Conservation (phyloP, 2,113 vertebrate species). For the Platycercus adscitus region DNA sequence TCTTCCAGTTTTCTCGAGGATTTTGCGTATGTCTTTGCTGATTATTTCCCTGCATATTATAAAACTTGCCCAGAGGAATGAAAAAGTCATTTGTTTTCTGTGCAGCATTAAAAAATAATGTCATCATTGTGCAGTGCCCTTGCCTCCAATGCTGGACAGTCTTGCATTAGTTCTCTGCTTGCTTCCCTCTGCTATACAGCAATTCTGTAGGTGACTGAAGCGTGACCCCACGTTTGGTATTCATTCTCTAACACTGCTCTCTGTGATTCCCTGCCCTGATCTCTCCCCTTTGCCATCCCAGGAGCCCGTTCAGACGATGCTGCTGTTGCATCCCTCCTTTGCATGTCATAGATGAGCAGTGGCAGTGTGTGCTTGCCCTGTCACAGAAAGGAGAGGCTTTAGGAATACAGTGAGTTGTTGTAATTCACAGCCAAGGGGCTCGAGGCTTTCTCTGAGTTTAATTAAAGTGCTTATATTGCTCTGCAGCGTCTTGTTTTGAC, state of each 20-base stretch:
- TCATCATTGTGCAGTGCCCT: not conserved
- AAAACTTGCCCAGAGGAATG: constrained; percentile 25
- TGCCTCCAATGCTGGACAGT: not conserved
- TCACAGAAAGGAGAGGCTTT: not conserved
- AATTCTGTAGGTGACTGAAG: not conserved
- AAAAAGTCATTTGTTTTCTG: constrained; percentile 41
- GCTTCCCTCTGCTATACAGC: not conserved
- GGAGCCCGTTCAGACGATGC: not conserved
- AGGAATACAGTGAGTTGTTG: not conserved
- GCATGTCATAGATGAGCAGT: not conserved
- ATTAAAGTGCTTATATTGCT: not conserved
- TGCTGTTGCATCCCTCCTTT: not conserved
- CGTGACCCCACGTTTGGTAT: not conserved
- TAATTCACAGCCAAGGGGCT: not conserved
- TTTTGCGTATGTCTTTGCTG: not conserved
- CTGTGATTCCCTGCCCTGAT: not conserved
- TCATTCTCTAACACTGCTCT: not conserved
- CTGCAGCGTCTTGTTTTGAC: not conserved
- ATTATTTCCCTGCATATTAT: not conserved
- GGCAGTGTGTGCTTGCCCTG: not conserved
- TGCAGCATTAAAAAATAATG: not conserved
- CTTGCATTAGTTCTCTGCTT: constrained; percentile 51
- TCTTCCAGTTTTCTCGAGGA: not conserved
- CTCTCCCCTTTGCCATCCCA: not conserved
- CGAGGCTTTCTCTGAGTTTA: not conserved